phyloP scores from a whole-genome alignment of 1,140 invertebrate genomes.

The Gyrodactylus bullatarudis region DNA sequence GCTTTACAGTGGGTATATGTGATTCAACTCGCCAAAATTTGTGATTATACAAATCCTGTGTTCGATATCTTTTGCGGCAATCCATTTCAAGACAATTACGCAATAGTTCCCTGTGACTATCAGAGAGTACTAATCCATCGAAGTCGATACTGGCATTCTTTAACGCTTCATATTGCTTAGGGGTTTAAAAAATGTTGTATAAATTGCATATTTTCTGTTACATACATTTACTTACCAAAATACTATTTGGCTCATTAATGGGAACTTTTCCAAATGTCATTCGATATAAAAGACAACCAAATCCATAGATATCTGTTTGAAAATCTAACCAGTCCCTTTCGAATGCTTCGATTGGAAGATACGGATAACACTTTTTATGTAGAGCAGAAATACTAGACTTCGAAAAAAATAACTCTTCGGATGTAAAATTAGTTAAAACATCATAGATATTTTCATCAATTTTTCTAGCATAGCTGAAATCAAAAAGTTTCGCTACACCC shows the following conservation, averaged over 20 bases:
- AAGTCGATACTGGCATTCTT: neutral
- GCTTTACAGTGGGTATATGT: neutral
- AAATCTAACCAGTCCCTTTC: neutral
- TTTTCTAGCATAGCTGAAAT: neutral
- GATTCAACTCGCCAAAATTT: neutral
- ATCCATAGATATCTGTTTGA: neutral
- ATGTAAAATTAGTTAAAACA: neutral
- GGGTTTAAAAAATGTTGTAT: neutral
- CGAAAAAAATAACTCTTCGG: neutral
- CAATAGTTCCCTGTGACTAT: neutral
- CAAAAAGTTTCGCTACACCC: neutral
- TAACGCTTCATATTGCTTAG: neutral
- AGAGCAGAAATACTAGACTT: neutral
- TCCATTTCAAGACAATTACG: neutral
- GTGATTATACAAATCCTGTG: neutral
- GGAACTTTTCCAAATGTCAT: neutral
- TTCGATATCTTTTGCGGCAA: neutral
- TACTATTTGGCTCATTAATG: neutral
- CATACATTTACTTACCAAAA: neutral
- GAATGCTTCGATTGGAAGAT: neutral
- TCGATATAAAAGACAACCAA: neutral
- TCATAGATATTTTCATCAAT: neutral
- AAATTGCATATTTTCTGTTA: neutral
- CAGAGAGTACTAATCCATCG: neutral
- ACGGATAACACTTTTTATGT: neutral